Evolutionary conservation across 2,113 vertebrate species (phyloP).

Genomic region (Shinisaurus crocodilurus): DNA sequence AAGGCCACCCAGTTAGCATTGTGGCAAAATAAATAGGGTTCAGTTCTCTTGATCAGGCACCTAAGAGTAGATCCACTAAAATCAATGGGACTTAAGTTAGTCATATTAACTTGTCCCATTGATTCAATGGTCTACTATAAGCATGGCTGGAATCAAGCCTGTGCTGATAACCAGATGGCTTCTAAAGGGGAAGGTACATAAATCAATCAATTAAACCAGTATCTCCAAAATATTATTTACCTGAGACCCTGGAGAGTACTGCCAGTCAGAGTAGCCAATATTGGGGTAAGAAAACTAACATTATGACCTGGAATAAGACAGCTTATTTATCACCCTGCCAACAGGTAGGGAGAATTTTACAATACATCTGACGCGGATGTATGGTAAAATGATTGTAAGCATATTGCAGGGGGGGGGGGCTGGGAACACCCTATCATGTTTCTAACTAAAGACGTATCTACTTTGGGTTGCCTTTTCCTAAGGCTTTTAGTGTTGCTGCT

Average conservation of each 20-base stretch:
- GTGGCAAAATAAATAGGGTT: not conserved
- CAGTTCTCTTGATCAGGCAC: not conserved
- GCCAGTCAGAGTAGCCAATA: not conserved
- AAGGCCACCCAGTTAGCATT: not conserved
- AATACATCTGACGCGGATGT: not conserved
- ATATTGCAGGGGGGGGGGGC: not conserved
- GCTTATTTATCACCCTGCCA: not conserved
- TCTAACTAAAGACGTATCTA: not conserved
- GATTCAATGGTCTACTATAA: not conserved
- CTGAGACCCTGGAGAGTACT: not conserved
- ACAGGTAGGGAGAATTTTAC: not conserved
- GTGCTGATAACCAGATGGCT: not conserved
- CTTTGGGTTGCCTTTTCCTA: not conserved
- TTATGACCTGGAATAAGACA: not conserved
- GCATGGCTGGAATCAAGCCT: not conserved
- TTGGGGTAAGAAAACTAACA: not conserved
- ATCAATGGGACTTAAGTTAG: not conserved
- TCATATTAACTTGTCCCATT: not conserved
- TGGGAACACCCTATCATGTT: not conserved
- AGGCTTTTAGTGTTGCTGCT: not conserved
- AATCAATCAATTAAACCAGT: not conserved
- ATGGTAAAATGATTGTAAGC: not conserved
- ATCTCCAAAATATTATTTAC: not conserved
- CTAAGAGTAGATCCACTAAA: not conserved
- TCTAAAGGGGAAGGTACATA: not conserved